Evolutionary conservation across 1,140 invertebrate species (phyloP).

Genomic region (Cecropterus lyciades): DNA sequence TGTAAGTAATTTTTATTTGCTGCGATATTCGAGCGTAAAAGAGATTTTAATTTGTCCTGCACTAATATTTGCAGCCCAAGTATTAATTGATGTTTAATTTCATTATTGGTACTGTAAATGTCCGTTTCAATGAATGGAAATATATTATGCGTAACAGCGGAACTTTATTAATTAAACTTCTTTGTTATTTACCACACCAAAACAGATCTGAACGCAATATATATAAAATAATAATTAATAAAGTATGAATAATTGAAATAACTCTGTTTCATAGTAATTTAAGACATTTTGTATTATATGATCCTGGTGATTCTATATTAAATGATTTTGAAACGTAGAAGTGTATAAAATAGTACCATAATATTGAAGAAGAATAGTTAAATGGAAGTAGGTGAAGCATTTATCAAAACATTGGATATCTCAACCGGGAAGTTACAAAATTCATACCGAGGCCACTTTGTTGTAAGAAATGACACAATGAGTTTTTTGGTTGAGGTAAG

Average conservation of each 20-base stretch:
- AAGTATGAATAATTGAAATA: background rate
- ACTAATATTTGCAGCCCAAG: background rate
- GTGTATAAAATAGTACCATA: no score
- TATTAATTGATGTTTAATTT: slow-evolving; percentile 3
- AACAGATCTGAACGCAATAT: background rate
- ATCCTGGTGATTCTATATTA: no score
- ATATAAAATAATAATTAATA: background rate
- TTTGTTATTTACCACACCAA: background rate
- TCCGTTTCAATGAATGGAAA: background rate
- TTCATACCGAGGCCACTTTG: slow-evolving; percentile 51
- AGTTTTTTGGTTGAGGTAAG: slow-evolving; percentile 70
- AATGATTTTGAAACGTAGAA: no score
- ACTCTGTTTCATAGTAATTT: no score
- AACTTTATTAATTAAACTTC: slow-evolving; percentile 24
- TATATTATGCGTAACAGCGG: background rate
- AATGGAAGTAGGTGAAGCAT: no score
- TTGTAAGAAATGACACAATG: slow-evolving; percentile 72
- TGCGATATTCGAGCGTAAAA: background rate
- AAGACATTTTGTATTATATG: no score
- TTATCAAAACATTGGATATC: slow-evolving; percentile 7
- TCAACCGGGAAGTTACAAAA: slow-evolving; percentile 51
- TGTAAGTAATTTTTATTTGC: background rate
- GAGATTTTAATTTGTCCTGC: background rate
- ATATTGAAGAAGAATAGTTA: no score
- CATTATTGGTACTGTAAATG: background rate